Conservation (phyloP, 1,140 invertebrate genomes). For the Caenorhabditis latens region DNA sequence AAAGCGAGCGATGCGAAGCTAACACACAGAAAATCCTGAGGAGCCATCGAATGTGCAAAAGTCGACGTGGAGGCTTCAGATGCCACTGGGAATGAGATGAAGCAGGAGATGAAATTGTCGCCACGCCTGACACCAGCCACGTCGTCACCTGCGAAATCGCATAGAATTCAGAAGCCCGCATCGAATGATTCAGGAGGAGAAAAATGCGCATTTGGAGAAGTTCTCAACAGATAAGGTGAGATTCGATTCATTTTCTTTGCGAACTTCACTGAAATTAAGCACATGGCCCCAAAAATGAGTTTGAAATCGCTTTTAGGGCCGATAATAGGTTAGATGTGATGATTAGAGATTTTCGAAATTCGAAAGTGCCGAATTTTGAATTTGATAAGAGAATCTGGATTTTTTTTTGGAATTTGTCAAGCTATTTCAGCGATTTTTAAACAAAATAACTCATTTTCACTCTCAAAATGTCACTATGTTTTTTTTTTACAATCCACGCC, state of each 20-base stretch:
- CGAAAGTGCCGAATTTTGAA: no score
- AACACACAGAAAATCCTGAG: neutral
- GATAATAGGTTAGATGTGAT: no score
- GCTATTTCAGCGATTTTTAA: no score
- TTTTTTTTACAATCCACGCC: neutral
- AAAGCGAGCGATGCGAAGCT: constrained; percentile 3
- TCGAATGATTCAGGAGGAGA: constrained; percentile 30
- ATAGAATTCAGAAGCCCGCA: neutral
- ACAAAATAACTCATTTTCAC: no score
- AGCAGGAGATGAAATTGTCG: neutral
- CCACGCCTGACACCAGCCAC: neutral
- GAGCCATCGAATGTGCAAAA: neutral
- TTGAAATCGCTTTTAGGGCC: neutral
- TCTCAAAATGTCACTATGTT: no score
- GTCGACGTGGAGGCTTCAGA: neutral
- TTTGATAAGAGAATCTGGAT: no score
- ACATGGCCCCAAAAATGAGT: neutral
- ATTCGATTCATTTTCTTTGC: neutral
- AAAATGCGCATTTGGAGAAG: constrained; percentile 17
- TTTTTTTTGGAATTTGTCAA: no score
- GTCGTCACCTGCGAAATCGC: neutral
- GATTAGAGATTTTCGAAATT: no score
- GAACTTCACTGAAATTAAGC: neutral
- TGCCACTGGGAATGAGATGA: neutral
- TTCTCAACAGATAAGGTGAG: neutral